These are phyloP conservation scores for Stenodera caucasica DNA, from an alignment of 2,888 invertebrate species.

Conservation along the genomic window DNA sequence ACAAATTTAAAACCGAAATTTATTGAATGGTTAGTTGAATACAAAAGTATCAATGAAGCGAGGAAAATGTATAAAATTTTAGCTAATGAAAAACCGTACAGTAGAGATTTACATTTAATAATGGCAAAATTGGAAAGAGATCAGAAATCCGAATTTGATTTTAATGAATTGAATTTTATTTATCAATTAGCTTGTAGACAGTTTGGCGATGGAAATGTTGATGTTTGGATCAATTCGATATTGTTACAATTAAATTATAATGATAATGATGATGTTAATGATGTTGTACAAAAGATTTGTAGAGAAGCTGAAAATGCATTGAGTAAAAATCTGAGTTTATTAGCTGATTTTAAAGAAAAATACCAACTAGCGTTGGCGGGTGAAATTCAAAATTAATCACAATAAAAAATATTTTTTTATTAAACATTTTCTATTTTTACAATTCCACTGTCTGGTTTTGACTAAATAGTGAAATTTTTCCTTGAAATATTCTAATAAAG, in stretches of 20 bases:
- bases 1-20: not conserved
- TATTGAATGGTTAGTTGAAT: not conserved
- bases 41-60: not conserved
- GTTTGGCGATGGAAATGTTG: not conserved
- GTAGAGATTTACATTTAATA: not conserved
- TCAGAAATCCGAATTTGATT: not conserved
- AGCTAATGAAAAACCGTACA: not conserved
- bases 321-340: not conserved
- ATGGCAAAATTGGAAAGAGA: not conserved
- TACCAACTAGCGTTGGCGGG: constrained; percentile 1
- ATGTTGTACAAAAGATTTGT: not conserved
- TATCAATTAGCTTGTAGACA: constrained; percentile 1
- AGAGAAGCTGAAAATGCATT: not conserved
- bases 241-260: not conserved
- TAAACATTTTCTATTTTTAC: too few species aligned
- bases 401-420: too few species aligned
- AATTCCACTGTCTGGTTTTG: too few species aligned
- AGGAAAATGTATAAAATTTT: not conserved
- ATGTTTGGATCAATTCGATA: not conserved
- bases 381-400: not conserved
- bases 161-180: not conserved
- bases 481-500: too few species aligned
- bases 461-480: too few species aligned
- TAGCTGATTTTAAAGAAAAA: not conserved
- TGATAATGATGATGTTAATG: not conserved